Conservation (phyloP, 2,113 vertebrate species). For the Chloropsis hardwickii region DNA sequence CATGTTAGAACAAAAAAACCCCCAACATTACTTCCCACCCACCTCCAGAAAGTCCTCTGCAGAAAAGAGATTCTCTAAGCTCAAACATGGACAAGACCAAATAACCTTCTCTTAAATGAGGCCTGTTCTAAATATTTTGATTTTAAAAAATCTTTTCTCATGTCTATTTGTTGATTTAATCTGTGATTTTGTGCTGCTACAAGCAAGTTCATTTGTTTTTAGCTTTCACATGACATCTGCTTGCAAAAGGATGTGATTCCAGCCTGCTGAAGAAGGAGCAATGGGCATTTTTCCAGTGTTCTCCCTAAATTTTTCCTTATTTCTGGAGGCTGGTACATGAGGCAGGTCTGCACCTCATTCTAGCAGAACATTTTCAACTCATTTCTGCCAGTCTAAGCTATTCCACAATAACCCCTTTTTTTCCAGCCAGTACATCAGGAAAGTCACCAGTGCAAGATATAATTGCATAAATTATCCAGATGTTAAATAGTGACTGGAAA, state of each 20-base stretch:
- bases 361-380: neutral
- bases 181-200: neutral
- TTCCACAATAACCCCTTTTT: rapidly evolving
- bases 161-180: neutral
- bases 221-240: neutral
- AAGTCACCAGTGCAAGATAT: neutral
- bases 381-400: neutral
- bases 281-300: neutral
- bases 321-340: neutral
- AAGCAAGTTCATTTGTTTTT: neutral
- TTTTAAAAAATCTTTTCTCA: neutral
- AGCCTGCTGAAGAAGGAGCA: neutral
- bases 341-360: neutral
- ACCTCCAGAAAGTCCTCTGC: neutral
- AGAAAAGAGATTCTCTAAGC: neutral
- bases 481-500: neutral
- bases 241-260: neutral
- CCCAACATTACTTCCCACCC: neutral
- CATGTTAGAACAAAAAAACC: neutral
- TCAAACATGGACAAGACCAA: neutral
- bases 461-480: neutral
- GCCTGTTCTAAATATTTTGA: neutral
- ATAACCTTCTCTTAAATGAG: neutral
- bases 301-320: neutral
- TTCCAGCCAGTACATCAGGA: neutral